Evolutionary conservation across 2,888 invertebrate species (phyloP), one percentile per base, ranked within the genome.

Genomic region (Girardia tigrina): DNA sequence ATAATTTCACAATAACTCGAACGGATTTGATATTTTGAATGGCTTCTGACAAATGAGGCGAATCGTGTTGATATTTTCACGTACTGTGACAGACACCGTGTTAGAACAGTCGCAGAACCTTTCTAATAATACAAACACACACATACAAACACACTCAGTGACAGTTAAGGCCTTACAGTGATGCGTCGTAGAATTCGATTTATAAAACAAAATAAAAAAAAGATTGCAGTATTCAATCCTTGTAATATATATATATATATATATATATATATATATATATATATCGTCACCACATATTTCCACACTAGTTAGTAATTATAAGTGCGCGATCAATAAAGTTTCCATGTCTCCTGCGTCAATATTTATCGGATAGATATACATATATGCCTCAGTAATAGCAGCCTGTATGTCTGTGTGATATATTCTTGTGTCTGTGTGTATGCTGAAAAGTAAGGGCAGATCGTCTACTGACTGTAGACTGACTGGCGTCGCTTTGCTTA

Each of bases 1-100:
- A n/a, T 56, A 56, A 56, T 56, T 56, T 56, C 56, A 56, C 56
- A 56, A 56, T 56, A 56, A 56, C 56, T 56, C 56, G 56, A n/a
- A 56, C 56, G 56, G 56, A 56, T 56, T 56, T 56, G n/a, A 12
- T 12, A 56, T n/a, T n/a, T 4, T 56, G 56, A 56, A n/a, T 56
- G 56, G 56, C 56, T 56, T 56, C 56, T 56, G 56, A 56, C 56
- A 56, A 56, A 56, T 56, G 56, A 56, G 56, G 56, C 56, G 56
- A 56, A 56, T 56, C 56, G 56, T 56, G 56, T 56, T 56, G 56
- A 56, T 56, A 12, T 56, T 56, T 56, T n/a, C 56, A 56, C 56
- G 56, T 56, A 4, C 56, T 20, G 56, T 56, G 23, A 56, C 56
- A 56, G 56, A 56, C 56, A n/a, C n/a, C n/a, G n/a, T n/a, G n/a